Conservation (phyloP, 2,888 invertebrate genomes). For the Deroplatys truncata region DNA sequence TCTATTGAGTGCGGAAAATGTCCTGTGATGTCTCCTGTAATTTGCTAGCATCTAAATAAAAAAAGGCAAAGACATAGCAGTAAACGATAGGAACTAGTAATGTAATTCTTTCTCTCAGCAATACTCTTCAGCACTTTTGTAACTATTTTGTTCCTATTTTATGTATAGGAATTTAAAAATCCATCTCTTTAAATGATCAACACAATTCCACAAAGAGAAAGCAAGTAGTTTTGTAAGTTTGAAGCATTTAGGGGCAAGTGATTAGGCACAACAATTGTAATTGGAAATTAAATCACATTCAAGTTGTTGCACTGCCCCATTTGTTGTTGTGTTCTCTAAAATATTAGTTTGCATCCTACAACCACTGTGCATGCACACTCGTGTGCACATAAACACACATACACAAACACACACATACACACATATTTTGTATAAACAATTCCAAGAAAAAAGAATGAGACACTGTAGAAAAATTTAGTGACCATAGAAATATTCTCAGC, state of each 20-base stretch:
- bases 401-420: neutral
- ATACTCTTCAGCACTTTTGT: neutral
- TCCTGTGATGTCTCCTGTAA: neutral
- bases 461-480: neutral
- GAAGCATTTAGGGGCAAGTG: neutral
- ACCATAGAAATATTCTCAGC: neutral
- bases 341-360: neutral
- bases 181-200: neutral
- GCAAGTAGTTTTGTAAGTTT: neutral
- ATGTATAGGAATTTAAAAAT: neutral
- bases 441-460: neutral
- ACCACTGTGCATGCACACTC: neutral
- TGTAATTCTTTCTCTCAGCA: neutral
- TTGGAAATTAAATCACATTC: neutral
- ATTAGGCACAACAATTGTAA: neutral
- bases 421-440: neutral
- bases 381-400: neutral
- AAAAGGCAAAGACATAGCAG: neutral
- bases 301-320: neutral
- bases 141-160: neutral
- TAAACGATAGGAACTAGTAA: neutral
- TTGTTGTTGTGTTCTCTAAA: neutral
- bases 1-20: conserved; percentile 2
- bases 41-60: neutral
- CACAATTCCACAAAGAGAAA: neutral